These are phyloP conservation scores for Speoplatyrhinus poulsoni DNA, from an alignment of 2,113 vertebrate genomes.

Conservation along the genomic window DNA sequence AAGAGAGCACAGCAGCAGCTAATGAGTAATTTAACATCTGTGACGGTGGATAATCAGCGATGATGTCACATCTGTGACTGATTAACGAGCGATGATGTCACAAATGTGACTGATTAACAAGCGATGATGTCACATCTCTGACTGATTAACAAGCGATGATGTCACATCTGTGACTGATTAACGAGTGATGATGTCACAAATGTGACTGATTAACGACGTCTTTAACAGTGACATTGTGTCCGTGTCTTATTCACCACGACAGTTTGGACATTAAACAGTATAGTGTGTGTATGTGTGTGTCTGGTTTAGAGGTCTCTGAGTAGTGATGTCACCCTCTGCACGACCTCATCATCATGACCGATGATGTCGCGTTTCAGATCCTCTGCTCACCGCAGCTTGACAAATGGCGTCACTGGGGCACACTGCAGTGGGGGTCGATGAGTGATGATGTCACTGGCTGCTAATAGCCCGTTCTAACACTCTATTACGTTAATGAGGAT, in stretches of 20 bases:
- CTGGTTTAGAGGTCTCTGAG: not conserved
- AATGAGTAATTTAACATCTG: too few relatives aligned
- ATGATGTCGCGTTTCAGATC: constrained; percentile 20
- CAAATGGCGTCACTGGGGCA: constrained; percentile 13
- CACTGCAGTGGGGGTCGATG: constrained; percentile 36
- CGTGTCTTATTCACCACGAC: constrained; percentile 18
- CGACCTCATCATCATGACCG: constrained; percentile 29
- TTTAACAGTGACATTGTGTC: constrained; percentile 24
- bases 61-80: too few relatives aligned
- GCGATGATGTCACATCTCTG: not conserved
- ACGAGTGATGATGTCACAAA: not conserved
- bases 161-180: constrained; percentile 17
- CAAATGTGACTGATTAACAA: not conserved
- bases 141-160: constrained; percentile 12
- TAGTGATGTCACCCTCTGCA: constrained; percentile 28
- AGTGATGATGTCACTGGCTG: constrained; percentile 71
- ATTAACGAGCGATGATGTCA: too few relatives aligned
- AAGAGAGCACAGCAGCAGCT: too few relatives aligned
- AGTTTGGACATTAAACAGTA: not conserved
- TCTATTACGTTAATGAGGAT: constrained; percentile 78
- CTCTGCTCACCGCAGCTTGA: constrained; percentile 4
- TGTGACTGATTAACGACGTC: not conserved
- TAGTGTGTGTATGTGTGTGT: too few relatives aligned
- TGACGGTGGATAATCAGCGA: too few relatives aligned
- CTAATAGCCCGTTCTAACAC: constrained; percentile 75